Evolutionary conservation across 2,113 vertebrate genomes (phyloP).

Genomic region (Geothlypis trichas): DNA sequence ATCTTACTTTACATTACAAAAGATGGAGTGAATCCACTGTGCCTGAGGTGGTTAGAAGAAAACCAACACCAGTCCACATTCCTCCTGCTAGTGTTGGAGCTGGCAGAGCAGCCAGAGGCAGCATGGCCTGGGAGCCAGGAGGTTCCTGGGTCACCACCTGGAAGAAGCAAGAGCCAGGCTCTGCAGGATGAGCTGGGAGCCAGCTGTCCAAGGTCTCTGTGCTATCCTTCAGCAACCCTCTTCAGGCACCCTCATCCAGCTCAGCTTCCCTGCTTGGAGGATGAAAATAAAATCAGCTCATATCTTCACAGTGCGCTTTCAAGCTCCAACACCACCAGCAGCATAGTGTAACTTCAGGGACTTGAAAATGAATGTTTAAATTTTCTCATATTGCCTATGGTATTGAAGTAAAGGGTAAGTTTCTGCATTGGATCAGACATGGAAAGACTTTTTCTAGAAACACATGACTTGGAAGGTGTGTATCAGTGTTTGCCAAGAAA

Average conservation of each 20-base stretch:
- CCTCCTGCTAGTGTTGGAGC: not conserved
- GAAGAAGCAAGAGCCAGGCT: not conserved
- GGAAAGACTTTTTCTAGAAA: not conserved
- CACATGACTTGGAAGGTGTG: not conserved
- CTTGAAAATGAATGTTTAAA: not conserved
- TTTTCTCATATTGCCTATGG: not conserved
- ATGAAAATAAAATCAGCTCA: not conserved
- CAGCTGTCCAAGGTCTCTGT: not conserved
- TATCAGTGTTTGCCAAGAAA: not conserved
- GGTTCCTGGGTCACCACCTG: too few species aligned
- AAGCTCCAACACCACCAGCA: not conserved
- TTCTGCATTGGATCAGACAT: not conserved
- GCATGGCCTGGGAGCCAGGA: rapidly evolving
- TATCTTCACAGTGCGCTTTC: not conserved
- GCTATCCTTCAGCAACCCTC: not conserved
- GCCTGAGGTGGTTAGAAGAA: not conserved
- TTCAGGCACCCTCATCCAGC: not conserved
- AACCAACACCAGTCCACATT: not conserved
- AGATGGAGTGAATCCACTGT: not conserved
- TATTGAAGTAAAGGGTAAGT: not conserved
- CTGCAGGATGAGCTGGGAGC: not conserved
- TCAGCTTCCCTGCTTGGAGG: not conserved
- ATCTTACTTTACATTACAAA: not conserved
- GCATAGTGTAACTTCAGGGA: not conserved
- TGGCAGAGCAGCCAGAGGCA: not conserved